Evolutionary conservation across 2,113 vertebrate genomes (phyloP).

Genomic region (Tursiops truncatus): DNA sequence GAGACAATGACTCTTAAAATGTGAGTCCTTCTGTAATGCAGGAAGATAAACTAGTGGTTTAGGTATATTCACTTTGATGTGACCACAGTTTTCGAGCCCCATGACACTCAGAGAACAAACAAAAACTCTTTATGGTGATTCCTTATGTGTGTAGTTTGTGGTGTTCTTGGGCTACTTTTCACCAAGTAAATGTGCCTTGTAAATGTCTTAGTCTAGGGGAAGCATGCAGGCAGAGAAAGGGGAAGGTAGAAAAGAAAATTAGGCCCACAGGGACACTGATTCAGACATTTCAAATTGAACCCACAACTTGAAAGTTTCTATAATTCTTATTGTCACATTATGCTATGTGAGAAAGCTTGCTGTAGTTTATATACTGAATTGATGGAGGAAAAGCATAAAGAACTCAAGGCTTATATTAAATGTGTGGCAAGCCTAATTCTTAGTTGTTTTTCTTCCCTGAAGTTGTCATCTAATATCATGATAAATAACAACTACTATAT

Average conservation of each 20-base stretch:
- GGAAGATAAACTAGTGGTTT: neutral
- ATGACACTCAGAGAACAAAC: neutral
- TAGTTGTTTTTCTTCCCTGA: neutral
- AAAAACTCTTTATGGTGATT: neutral
- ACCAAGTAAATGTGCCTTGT: neutral
- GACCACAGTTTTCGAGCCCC: neutral
- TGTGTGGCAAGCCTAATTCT: neutral
- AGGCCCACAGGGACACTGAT: neutral
- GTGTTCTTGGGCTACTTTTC: neutral
- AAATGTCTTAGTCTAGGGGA: neutral
- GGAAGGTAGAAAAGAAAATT: constrained; percentile 30
- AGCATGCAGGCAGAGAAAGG: neutral
- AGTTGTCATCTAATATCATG: neutral
- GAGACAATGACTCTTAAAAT: neutral
- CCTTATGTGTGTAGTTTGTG: neutral
- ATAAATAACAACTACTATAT: neutral
- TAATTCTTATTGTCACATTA: neutral
- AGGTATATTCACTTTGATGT: neutral
- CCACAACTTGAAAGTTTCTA: neutral
- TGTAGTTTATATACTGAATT: neutral
- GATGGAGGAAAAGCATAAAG: neutral
- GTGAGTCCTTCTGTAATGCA: neutral
- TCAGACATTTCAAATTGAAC: neutral
- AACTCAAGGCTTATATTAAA: neutral
- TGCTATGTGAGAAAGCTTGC: neutral